Evolutionary conservation across 2,888 invertebrate genomes (phyloP).

Genomic region (Pyrrhosoma nymphula): DNA sequence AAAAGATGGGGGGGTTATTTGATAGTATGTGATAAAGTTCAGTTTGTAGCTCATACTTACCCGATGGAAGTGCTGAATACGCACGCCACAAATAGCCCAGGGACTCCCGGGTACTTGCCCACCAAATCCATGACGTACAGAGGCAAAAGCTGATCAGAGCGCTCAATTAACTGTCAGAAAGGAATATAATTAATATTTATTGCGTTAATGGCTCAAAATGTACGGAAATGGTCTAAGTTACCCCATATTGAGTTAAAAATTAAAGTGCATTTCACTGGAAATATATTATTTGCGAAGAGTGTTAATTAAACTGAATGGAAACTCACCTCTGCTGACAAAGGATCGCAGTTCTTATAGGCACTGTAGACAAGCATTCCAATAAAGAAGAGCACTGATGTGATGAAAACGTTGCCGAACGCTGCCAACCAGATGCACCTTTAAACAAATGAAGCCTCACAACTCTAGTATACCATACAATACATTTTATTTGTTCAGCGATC

Average conservation of each 20-base stretch:
- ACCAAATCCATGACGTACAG: slow-evolving; percentile 92
- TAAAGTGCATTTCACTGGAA: too few relatives aligned
- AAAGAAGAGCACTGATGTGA: slow-evolving; percentile 92
- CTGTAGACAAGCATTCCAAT: slow-evolving; percentile 92
- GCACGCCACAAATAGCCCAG: slow-evolving; percentile 96
- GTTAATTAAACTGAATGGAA: slow-evolving; percentile 38
- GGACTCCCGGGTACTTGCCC: slow-evolving; percentile 87
- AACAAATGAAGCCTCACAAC: background rate
- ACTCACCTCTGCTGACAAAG: slow-evolving; percentile 82
- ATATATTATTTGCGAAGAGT: too few relatives aligned
- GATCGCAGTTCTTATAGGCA: slow-evolving; percentile 92
- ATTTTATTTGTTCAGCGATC: too few relatives aligned
- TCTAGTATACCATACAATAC: too few relatives aligned
- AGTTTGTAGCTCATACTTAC: slow-evolving; percentile 79
- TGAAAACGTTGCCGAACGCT: slow-evolving; percentile 86
- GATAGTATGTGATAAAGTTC: too few relatives aligned
- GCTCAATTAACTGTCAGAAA: slow-evolving; percentile 80
- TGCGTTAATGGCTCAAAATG: too few relatives aligned
- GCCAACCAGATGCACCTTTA: slow-evolving; percentile 87
- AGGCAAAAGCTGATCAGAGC: slow-evolving; percentile 91
- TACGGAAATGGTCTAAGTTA: too few relatives aligned
- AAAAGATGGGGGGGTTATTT: too few relatives aligned
- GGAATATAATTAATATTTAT: background rate
- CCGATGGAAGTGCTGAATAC: slow-evolving; percentile 97
- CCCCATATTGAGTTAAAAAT: too few relatives aligned